Conservation (phyloP, 2,888 invertebrate genomes). For the Crematogaster levior region DNA sequence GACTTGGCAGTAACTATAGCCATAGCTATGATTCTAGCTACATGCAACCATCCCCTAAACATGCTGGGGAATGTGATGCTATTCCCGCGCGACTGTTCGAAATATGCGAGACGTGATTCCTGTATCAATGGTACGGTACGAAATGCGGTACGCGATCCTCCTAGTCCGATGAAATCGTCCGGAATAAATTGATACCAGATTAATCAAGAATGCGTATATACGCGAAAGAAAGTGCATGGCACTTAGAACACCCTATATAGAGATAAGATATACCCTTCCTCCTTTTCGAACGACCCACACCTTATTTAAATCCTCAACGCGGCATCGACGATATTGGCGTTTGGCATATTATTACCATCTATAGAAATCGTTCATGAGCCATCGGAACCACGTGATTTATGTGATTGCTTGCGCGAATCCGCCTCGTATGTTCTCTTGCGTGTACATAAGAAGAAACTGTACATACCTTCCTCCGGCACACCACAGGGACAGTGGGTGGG, state of each 20-base stretch:
- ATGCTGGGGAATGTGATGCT: constrained; percentile 9
- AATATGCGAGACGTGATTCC: constrained; percentile 18
- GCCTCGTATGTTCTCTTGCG: constrained; percentile 53
- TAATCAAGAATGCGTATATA: neutral
- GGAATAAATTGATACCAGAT: constrained; percentile 18
- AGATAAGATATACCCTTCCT: neutral
- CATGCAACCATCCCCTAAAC: constrained; percentile 22
- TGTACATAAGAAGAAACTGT: constrained; percentile 48
- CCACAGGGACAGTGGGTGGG: constrained; percentile 38
- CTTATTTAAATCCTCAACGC: constrained; percentile 59
- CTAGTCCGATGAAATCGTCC: neutral
- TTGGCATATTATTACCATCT: constrained; percentile 68
- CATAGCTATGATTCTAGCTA: constrained; percentile 3
- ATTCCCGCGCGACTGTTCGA: constrained; percentile 1
- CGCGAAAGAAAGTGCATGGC: neutral
- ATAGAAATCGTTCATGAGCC: constrained; percentile 64
- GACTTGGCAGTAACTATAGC: neutral
- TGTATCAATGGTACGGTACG: neutral
- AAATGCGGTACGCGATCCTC: neutral
- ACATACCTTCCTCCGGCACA: constrained; percentile 16
- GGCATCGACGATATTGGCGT: constrained; percentile 29
- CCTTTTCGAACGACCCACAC: constrained; percentile 25
- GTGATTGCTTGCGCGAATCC: constrained; percentile 59
- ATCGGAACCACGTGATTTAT: constrained; percentile 70
- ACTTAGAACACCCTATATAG: neutral